Evolutionary conservation across 1,140 invertebrate species (phyloP).

Genomic region (Micrasema minimum): DNA sequence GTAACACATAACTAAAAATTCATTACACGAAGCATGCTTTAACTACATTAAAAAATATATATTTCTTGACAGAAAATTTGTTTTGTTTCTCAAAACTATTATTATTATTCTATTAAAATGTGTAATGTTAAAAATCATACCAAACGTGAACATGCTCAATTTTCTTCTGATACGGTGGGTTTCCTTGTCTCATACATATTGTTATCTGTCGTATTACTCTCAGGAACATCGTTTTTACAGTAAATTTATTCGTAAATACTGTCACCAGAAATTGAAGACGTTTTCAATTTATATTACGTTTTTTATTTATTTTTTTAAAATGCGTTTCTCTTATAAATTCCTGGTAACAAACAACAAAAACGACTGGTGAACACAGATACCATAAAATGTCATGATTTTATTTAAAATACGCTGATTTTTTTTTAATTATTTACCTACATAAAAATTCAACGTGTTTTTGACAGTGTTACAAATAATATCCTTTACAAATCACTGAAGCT

Average conservation of each 20-base stretch:
- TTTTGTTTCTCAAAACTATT: too few relatives aligned
- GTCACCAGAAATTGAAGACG: background rate
- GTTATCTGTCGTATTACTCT: slow-evolving; percentile 49
- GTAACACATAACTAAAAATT: too few relatives aligned
- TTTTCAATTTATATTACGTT: background rate
- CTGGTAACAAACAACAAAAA: slow-evolving; percentile 41
- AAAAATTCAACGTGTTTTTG: too few relatives aligned
- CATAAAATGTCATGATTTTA: background rate
- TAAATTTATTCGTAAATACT: too few relatives aligned
- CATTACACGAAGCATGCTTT: too few relatives aligned
- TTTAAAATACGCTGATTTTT: background rate
- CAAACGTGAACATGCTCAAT: slow-evolving; percentile 47
- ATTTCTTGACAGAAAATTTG: too few relatives aligned
- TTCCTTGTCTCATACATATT: slow-evolving; percentile 44
- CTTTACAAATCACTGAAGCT: too few relatives aligned
- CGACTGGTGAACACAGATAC: background rate
- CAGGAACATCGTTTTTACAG: slow-evolving; percentile 43
- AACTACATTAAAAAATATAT: too few relatives aligned
- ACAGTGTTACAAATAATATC: too few relatives aligned
- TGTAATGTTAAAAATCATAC: slow-evolving; percentile 33
- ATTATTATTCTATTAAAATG: slow-evolving; percentile 9
- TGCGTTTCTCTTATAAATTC: background rate
- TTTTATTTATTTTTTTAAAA: background rate
- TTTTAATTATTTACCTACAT: background rate
- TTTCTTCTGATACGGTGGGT: slow-evolving; percentile 36